Base-by-base conservation (phyloP, 1,140 invertebrate species). In the Zaprionus ornatus region DNA sequence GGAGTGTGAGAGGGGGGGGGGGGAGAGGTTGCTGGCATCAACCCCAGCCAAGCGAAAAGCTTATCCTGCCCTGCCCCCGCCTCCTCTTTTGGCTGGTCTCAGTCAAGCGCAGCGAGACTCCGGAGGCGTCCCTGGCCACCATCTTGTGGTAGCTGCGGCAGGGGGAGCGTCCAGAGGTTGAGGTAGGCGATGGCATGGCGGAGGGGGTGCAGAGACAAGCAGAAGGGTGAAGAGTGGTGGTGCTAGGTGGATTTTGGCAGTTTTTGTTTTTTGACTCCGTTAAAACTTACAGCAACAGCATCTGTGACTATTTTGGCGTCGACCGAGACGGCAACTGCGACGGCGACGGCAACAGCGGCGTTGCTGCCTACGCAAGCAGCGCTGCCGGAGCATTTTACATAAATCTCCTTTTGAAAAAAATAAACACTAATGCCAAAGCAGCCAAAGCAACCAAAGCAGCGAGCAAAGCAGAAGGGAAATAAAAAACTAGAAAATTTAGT, bases 401-500 rank as follows among this genome's bases (percentile, higher is more conserved):
- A 90, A 90, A 90, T 90, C 85, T 90, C 90, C 85, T 86, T 90
- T 90, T 77, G 73, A 90, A 82, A 82, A 82, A 86, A 88, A 90
- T 85, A 90, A 90, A 85, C 85, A 90, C 85, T 90, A 90, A 90
- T 90, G 82, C 85, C 79, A 76, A 78, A 29, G 55, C 55, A 57
- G 19, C 19, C 17, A 35, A 78, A 29, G 55, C 55, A 57, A 13
- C 19, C 17, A 35, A 10, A 17, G 55, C 55, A 57, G 13, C 13
- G 17, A 13, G 37, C 35, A 42, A 40, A 59, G 68, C 32, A 59
- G 82, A 82, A 77, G 71, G 71, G 63, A 84, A 74, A 74, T 79
- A 88, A 84, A 88, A 82, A 90, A 90, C 85, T 90, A 90, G 86
- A 90, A 90, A 90, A 90, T 90, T 90, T 90, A 90, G 85, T 90